Evolutionary conservation across 2,888 invertebrate genomes (phyloP), one percentile per base, ranked within the genome.

Genomic region (Rotaria macrura): DNA sequence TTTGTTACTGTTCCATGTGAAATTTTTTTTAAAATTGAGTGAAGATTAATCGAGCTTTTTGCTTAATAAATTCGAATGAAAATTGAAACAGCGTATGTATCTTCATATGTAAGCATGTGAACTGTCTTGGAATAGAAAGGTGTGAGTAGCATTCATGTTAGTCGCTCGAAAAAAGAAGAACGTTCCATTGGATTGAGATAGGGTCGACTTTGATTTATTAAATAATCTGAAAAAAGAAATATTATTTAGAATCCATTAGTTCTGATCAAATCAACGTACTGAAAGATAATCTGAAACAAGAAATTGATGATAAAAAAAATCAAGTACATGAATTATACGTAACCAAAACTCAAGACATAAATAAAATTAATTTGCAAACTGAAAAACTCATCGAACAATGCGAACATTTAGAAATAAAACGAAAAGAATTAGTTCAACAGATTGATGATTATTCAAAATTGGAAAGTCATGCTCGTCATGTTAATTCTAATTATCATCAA

Each of bases 241-340:
- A n/a, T n/a, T 40, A 4, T 79, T 79, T 79, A 79, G 79, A 40
- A 25, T 43, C 79, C 2, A 79, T 79, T 0, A 43, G 9, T 25
- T 25, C 25, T 43, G 79, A 79, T n/a, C 40, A 79, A 79, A 79
- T 79, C 5, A 20, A 79, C 14, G 12, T 43, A 14, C n/a, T 79
- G 17, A 79, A 79, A n/a, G 2, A 2, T 0, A 43, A 23, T 43
- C 20, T 79, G 10, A n/a, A 79, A 79, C 40, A 79, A 43, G 79
- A 79, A 79, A 79, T 79, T 43, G 43, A 79, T 25, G 79, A 79
- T 43, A 79, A 79, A 43, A 43, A 79, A 79, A 79, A 43, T 43
- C 43, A n/a, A n/a, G 43, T 79, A n/a, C n/a, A 79, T 43, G 20
- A 79, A n/a, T 79, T 43, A 12, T 79, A 79, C 34, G 25, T 23